Evolutionary conservation across 2,888 invertebrate genomes (phyloP), one percentile per base, ranked within the genome.

Genomic region (Taphrorychus bicolor): DNA sequence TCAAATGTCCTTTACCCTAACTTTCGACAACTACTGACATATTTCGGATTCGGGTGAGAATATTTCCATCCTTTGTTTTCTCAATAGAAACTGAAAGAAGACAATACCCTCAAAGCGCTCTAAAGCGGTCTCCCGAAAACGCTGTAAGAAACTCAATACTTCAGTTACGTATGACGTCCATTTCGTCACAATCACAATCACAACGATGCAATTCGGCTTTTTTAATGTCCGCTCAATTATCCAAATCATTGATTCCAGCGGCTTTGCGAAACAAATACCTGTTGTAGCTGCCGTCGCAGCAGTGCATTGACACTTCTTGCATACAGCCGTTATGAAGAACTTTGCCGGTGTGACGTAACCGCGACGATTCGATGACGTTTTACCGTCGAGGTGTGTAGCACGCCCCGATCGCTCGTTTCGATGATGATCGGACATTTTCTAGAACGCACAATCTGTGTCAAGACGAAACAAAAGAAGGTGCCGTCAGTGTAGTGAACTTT

Each of bases 251-350:
- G 56, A 48, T 58, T 64, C 41, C 51, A 64, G 24, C 45, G 56
- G 62, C 62, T 53, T 62, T 62, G 42, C 62, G 48, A 45, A 62
- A 64, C 51, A 45, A 45, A 32, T 32, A 11, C 7, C 32, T 32
- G 32, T 9, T 45, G 7, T 7, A 32, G 58, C 40, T 58, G 32
- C 7, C 45, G 45, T 32, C 18, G 24, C 42, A 21, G 21, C 14
- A 32, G 63, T 64, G 58, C 63, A 64, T 51, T 64, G 57, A 64
- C 63, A 64, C 57, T 17, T 45, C 45, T 53, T 60, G 41, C 60
- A 52, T 52, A 22, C 32, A 19, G 52, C 21, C 42, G 60, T 60
- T 59, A 59, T 32, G 49, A 49, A 48, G 49, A 59, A 24, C 40
- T 23, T 59, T 4, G 45, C 14, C 18, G 32, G 24, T 23, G 22